phyloP scores from a whole-genome alignment of 2,888 invertebrate genomes.

The Platerodrilus igneus region DNA sequence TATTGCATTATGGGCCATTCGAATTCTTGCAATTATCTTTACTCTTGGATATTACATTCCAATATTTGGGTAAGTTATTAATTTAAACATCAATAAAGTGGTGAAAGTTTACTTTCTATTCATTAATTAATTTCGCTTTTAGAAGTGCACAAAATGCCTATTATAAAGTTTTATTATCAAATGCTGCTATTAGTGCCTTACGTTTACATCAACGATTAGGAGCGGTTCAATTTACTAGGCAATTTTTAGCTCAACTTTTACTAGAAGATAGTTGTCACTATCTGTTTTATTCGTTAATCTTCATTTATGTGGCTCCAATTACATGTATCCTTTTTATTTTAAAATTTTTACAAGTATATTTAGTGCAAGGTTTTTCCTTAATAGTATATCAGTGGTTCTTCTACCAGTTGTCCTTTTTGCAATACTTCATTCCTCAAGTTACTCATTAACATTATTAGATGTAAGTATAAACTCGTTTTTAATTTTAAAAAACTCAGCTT shows the following conservation, averaged over 20 bases:
- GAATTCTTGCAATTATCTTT: slow-evolving; percentile 79
- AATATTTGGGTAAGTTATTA: slow-evolving; percentile 83
- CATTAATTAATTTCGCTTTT: slow-evolving; percentile 38
- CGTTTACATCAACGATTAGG: slow-evolving; percentile 93
- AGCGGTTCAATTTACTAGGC: slow-evolving; percentile 71
- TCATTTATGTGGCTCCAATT: slow-evolving; percentile 84
- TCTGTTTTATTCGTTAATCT: slow-evolving; percentile 90
- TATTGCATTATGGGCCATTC: slow-evolving; percentile 80
- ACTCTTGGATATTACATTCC: slow-evolving; percentile 82
- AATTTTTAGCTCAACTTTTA: slow-evolving; percentile 75
- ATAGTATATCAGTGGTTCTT: slow-evolving; percentile 67
- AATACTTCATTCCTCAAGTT: slow-evolving; percentile 86
- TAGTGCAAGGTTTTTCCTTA: slow-evolving; percentile 37
- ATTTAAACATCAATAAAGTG: too few species aligned
- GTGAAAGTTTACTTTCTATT: slow-evolving; percentile 15
- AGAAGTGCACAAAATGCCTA: slow-evolving; percentile 77
- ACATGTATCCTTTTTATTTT: slow-evolving; percentile 83
- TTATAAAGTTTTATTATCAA: slow-evolving; percentile 86
- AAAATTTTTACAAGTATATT: slow-evolving; percentile 3
- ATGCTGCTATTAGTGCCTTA: slow-evolving; percentile 92
- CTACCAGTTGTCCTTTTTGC: slow-evolving; percentile 90
- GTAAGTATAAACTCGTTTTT: too few species aligned
- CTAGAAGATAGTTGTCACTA: slow-evolving; percentile 96
- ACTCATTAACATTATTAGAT: slow-evolving; percentile 82
- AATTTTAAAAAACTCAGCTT: too few species aligned